These are phyloP conservation scores for Stegostoma tigrinum DNA, from an alignment of 2,113 vertebrate species.

Conservation along the genomic window DNA sequence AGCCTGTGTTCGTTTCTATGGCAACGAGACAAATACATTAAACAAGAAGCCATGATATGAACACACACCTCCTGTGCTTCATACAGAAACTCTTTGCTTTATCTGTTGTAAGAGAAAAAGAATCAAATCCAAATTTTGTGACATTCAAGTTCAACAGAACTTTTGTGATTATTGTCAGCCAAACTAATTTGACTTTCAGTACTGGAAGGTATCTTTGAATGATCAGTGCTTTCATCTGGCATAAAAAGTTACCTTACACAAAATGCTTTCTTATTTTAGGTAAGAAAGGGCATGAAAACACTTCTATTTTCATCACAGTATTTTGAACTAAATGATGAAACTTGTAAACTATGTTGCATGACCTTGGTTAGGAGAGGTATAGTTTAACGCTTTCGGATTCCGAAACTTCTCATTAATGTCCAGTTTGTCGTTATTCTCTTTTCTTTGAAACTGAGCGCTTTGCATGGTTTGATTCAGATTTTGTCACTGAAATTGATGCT, in stretches of 20 bases:
- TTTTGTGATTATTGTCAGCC: not conserved
- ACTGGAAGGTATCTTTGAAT: not conserved
- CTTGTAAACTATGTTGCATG: not conserved
- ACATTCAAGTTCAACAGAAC: not conserved
- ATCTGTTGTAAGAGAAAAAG: not conserved
- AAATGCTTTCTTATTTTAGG: not conserved
- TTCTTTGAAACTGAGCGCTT: not conserved
- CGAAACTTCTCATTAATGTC: not conserved
- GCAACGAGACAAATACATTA: conserved; percentile 80
- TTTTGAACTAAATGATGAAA: not conserved
- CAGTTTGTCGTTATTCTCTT: not conserved
- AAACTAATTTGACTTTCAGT: not conserved
- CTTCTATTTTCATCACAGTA: not conserved
- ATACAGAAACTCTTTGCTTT: not conserved
- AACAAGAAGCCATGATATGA: conserved; percentile 55
- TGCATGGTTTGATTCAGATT: not conserved
- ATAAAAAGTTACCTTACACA: not conserved
- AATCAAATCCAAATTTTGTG: not conserved
- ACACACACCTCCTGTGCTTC: not conserved
- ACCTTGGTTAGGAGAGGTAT: not conserved
- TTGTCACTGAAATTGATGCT: not conserved
- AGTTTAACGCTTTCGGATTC: not conserved
- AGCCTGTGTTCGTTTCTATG: conserved; percentile 65
- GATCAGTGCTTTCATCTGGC: not conserved
- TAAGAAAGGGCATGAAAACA: not conserved